Conservation (phyloP, 53 echinoderm and acorn worm species). For the Temnopleurus reevesii region DNA sequence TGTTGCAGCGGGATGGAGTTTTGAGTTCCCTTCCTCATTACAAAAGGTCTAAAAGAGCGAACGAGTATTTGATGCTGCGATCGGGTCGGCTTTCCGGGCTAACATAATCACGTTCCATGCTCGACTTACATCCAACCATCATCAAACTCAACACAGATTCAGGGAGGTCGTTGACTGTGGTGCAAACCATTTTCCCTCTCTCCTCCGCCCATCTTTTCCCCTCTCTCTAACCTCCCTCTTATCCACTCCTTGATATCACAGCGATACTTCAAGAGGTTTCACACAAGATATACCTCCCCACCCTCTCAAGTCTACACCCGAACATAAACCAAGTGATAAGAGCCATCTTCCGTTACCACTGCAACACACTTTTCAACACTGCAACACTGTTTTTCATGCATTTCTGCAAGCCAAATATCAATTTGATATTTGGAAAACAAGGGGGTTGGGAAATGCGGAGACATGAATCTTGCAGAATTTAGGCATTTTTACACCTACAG, state of each 20-base stretch:
- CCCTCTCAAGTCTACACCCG: slow-evolving; percentile 1
- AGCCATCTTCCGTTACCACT: slow-evolving; percentile 4
- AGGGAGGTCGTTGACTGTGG: slow-evolving; percentile 57
- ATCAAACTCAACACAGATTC: slow-evolving; percentile 55
- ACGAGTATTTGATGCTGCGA: slow-evolving; percentile 62
- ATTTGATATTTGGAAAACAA: slow-evolving; percentile 41
- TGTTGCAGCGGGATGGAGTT: slow-evolving; percentile 57
- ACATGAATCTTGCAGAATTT: neutral
- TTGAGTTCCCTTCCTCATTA: slow-evolving; percentile 60
- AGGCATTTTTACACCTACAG: neutral
- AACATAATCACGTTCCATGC: slow-evolving; percentile 65
- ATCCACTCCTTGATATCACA: slow-evolving; percentile 10
- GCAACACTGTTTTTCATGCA: slow-evolving; percentile 25
- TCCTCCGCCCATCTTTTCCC: too few relatives aligned
- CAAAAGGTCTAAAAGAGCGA: slow-evolving; percentile 51
- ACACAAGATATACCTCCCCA: slow-evolving; percentile 53
- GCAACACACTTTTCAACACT: slow-evolving; percentile 20
- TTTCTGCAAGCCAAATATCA: slow-evolving; percentile 32
- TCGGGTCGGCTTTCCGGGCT: slow-evolving; percentile 66
- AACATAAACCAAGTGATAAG: slow-evolving; percentile 45
- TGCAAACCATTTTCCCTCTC: slow-evolving; percentile 54
- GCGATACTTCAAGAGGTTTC: slow-evolving; percentile 57
- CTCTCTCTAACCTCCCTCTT: slow-evolving; percentile 16
- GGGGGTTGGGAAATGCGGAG: neutral
- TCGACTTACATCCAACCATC: slow-evolving; percentile 59